A percentile compares a stretch with the other conserved stretches of the same genome.
Evolutionary conservation across 2,797 vertebrate species (phyloP).

Genomic region (Ctenopoma kingsleyae): DNA sequence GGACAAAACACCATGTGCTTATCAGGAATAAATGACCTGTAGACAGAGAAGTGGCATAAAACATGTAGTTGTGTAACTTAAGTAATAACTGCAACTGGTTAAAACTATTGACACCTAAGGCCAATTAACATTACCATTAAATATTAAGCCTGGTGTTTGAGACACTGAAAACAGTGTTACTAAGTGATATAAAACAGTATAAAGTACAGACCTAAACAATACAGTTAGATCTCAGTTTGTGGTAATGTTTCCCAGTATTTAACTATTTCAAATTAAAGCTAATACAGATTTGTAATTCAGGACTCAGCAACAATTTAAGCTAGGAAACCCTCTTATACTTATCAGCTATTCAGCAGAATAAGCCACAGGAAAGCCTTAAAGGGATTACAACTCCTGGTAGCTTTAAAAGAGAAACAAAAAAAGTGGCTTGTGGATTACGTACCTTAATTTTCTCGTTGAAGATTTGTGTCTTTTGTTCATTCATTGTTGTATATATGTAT

Average conservation of each 20-base stretch:
- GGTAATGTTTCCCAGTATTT: no score
- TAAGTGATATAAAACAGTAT: no score
- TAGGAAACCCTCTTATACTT: slow-evolving; percentile 40
- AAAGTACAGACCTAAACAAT: not conserved
- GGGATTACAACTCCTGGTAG: slow-evolving; percentile 36
- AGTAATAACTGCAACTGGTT: not conserved
- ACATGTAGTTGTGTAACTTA: not conserved
- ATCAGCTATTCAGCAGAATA: slow-evolving; percentile 35
- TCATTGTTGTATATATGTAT: slow-evolving; percentile 1
- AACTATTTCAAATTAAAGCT: no score
- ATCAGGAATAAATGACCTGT: slow-evolving; percentile 97
- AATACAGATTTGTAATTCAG: slow-evolving; percentile 5
- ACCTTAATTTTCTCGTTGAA: not conserved
- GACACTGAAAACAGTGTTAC: no score
- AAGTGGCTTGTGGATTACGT: not conserved
- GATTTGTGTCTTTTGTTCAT: not conserved
- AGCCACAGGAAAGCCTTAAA: slow-evolving; percentile 28
- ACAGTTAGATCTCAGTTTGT: not conserved
- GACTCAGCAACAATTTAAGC: slow-evolving; percentile 16
- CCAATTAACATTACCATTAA: no score
- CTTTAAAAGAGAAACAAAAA: slow-evolving; percentile 35
- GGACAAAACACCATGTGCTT: slow-evolving; percentile 98
- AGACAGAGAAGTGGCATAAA: slow-evolving; percentile 9
- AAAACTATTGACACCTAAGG: not conserved
- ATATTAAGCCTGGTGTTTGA: no score